phyloP scores from a whole-genome alignment of 64 coral and sea anemone species.

The Pocillopora damicornis region DNA sequence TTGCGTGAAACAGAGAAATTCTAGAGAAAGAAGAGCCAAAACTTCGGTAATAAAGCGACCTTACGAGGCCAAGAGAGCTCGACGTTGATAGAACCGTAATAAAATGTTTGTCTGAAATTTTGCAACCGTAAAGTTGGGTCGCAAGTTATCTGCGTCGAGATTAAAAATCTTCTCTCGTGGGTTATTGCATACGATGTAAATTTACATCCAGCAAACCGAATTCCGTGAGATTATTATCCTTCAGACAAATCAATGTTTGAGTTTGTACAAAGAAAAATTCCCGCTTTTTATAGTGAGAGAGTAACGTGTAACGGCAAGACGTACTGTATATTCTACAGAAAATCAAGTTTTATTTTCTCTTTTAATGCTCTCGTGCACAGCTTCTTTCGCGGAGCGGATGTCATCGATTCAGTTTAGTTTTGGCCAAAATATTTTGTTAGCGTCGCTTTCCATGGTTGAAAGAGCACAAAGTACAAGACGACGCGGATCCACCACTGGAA shows the following conservation, averaged over 20 bases:
- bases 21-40: neutral
- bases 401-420: neutral
- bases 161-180: neutral
- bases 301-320: neutral
- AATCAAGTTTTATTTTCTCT: neutral
- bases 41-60: neutral
- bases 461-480: constrained; percentile 45
- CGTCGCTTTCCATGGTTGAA: constrained; percentile 71
- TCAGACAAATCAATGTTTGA: neutral
- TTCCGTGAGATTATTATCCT: neutral
- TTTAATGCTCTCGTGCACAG: neutral
- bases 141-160: neutral
- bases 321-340: neutral
- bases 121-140: neutral
- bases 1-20: neutral
- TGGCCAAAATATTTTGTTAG: constrained; percentile 16
- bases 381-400: neutral
- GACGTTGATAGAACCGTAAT: neutral
- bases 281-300: neutral
- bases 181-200: neutral
- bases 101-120: neutral
- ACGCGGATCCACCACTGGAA: neutral
- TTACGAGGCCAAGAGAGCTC: constrained; percentile 1
- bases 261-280: neutral
- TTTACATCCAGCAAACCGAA: neutral